Base-by-base conservation (phyloP, 2,888 invertebrate species). In the Empis livida region DNA sequence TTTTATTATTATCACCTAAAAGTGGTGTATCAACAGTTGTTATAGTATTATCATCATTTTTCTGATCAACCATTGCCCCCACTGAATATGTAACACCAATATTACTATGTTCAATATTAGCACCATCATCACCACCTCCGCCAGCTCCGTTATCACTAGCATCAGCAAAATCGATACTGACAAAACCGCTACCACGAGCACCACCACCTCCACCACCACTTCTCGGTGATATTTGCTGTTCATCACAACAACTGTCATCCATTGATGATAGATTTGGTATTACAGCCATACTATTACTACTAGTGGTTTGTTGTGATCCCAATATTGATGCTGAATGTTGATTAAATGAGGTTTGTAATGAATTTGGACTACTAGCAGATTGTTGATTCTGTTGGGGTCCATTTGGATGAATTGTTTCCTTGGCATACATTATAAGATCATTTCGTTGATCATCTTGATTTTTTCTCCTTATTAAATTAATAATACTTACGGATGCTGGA, bases 401-500 rank as follows among this genome's bases (percentile, higher is more conserved):
- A 44, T 53, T 54, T 3, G 45, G 46, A 39, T 49, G 39, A 32
- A 44, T 39, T 27, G 23, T 13, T 37, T 54, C 50, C 51, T 53
- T 45, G 14, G 45, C 43, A 41, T 38, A 47, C 43, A 47, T 41
- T 23, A 48, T 20, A 48, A 30, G 43, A 20, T 47, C 45, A 47
- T 41, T 47, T 17, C 45, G 45, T 10, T 43, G 40, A 43, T 43
- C 43, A 10, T 44, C 40, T 30, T 41, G 41, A 45, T 35, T 40
- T 47, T 40, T 45, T 45, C 31, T 50, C 43, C 47, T 15, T 41
- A 39, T 47, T 35, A 46, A 43, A 30, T 38, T 30, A 38, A 46
- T 53, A 35, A 46, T 53, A 49, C 52, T 50, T 51, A 50, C 51
- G 27, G 47, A 49, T 32, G 46, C 45, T 10, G 48, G 48, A 13